Percentiles rank a stretch among this genome's conserved stretches.
Evolutionary conservation across 2,113 vertebrate genomes (phyloP).

Genomic region (Macrotus californicus): DNA sequence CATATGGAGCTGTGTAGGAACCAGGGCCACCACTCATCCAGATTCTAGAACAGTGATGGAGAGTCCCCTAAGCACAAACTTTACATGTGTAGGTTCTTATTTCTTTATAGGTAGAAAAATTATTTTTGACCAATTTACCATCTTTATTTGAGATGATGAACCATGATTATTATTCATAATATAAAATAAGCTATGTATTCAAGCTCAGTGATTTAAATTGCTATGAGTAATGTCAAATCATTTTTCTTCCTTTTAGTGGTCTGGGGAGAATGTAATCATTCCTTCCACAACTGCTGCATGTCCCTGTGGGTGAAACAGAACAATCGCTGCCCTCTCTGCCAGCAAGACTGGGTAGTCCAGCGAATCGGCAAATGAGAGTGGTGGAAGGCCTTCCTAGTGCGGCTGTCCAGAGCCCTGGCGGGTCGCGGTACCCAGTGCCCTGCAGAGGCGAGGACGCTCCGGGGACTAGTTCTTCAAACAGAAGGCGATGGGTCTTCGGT

Average conservation of each 20-base stretch:
- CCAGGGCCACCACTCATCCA: not conserved
- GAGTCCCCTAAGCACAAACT: not conserved
- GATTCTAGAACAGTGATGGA: not conserved
- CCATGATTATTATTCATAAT: not conserved
- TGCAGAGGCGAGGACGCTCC: not conserved
- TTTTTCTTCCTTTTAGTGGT: conserved; percentile 87
- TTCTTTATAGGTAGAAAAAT: conserved; percentile 11
- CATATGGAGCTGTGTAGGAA: not conserved
- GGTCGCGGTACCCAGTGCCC: not conserved
- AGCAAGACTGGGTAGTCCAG: conserved; percentile 99
- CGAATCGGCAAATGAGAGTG: conserved; percentile 94
- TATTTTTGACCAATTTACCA: not conserved
- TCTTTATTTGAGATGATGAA: conserved; percentile 6
- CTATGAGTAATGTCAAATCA: conserved; percentile 16
- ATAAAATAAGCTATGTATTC: conserved; percentile 22
- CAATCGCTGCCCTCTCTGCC: conserved; percentile 98
- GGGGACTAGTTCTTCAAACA: not conserved
- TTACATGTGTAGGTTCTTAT: not conserved
- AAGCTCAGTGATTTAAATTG: not conserved
- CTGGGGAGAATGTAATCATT: conserved; percentile 99
- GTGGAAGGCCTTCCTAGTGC: not conserved
- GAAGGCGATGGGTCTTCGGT: not conserved
- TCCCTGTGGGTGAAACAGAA: conserved; percentile 99
- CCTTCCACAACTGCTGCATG: conserved; percentile 99
- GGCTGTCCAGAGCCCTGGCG: conserved; percentile 1